Conservation (phyloP, 2,113 vertebrate species). For the Sprattus sprattus region DNA sequence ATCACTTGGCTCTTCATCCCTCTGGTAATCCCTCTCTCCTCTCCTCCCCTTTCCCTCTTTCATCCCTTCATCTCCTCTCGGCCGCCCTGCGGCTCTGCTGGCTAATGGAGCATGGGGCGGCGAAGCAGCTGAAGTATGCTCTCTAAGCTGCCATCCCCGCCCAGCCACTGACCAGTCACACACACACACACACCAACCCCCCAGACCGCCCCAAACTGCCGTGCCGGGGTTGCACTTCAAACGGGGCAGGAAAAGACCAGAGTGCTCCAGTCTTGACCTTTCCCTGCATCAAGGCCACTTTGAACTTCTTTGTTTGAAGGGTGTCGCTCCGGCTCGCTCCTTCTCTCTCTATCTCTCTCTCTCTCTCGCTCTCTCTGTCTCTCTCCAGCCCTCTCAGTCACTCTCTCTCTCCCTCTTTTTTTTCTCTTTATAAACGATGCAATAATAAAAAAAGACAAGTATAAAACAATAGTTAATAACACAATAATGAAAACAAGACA, state of each 20-base stretch:
- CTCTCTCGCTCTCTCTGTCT: background rate
- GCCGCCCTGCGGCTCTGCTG: background rate
- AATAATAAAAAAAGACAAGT: too few species aligned
- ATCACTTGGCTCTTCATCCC: background rate
- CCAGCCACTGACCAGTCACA: background rate
- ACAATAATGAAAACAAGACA: too few species aligned
- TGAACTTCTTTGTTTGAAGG: slow-evolving; percentile 1
- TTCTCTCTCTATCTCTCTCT: background rate
- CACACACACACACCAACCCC: background rate
- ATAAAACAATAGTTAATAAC: too few species aligned
- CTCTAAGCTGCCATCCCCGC: background rate
- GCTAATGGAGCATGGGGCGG: background rate
- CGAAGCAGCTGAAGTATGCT: slow-evolving; percentile 10
- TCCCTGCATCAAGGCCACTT: slow-evolving; percentile 6
- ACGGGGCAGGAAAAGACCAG: slow-evolving; percentile 6
- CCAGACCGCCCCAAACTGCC: background rate
- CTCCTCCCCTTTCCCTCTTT: background rate
- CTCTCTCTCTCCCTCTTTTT: too few species aligned
- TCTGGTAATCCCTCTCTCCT: background rate
- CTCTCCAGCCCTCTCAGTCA: too few species aligned
- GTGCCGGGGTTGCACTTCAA: background rate
- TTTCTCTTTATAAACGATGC: too few species aligned
- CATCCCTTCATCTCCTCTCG: background rate
- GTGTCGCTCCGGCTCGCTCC: background rate
- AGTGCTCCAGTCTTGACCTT: background rate